Evolutionary conservation across 2,888 invertebrate species (phyloP).

Genomic region (Sabellastarte sp.): DNA sequence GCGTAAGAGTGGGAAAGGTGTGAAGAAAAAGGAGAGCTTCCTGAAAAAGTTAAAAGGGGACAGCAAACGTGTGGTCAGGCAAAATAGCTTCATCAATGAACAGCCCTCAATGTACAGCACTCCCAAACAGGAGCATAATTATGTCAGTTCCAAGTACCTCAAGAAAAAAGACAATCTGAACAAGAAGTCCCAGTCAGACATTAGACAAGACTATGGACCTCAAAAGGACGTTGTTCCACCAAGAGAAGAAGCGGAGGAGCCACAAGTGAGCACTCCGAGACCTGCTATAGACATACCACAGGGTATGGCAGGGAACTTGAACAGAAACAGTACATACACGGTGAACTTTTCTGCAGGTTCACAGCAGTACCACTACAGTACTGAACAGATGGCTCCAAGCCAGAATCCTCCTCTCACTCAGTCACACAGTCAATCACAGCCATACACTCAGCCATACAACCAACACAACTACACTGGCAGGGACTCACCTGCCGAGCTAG

Average conservation of each 20-base stretch:
- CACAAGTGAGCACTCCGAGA: neutral
- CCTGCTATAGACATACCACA: constrained; percentile 5
- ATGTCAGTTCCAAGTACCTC: neutral
- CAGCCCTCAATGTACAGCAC: neutral
- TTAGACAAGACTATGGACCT: neutral
- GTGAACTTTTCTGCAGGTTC: constrained; percentile 14
- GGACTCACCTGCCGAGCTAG: no score
- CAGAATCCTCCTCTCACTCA: no score
- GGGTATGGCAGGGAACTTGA: neutral
- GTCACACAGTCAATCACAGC: no score
- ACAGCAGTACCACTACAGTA: neutral
- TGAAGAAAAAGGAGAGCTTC: neutral
- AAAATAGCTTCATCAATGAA: neutral
- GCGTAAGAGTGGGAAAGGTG: neutral
- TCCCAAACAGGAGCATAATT: neutral
- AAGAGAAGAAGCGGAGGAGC: neutral
- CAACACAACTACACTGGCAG: no score
- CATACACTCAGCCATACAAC: no score
- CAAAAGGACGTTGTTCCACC: neutral
- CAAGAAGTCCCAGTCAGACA: neutral
- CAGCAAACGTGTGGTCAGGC: neutral
- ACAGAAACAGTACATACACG: constrained; percentile 10
- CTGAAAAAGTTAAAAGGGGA: neutral
- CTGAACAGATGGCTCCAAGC: no score
- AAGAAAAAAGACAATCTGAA: neutral